Base-by-base conservation (phyloP, 2,888 invertebrate genomes). In the Euplagia quadripunctaria region DNA sequence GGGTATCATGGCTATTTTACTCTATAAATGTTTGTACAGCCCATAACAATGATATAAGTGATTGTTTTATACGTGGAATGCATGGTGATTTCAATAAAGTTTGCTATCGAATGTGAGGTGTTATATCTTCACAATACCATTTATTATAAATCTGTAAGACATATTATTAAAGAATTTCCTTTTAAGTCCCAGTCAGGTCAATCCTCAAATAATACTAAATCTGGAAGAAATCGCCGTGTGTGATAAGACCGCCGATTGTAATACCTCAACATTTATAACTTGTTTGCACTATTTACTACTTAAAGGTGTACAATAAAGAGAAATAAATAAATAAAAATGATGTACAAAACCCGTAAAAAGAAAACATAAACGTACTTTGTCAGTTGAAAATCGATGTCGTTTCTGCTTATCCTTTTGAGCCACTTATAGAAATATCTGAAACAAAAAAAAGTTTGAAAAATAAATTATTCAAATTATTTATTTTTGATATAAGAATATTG, bases 1-100 rank as follows among this genome's bases (percentile, higher is more conserved):
- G 89, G 89, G 87, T 89, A 90, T 94, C 92, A 95, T 92, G 83
- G 93, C 88, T 89, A 89, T 92, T 94, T 94, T 93, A 91, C 93
- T 88, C 89, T 80, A 88, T 92, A 91, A 93, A 90, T 90, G 90
- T 91, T 88, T 87, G 89, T 91, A 91, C 87, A 87, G 87, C 77
- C 86, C 85, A 91, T 93, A 88, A 87, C 87, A 90, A 89, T 91
- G 91, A 91, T 90, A 90, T 93, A 92, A 91, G 91, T 86, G 85
- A 86, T 86, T 88, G 85, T 85, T 83, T 70, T 64, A 58, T 77
- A 78, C 86, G 72, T 79, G 85, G 41, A 49, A 68, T 63, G 85
- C 75, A 81, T 86, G 77, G 70, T 81, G 74, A 84, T 74, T 9
- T 11, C 11, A 17, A 14, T 12, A n/a, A 65, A 12, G 41, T 42